Evolutionary conservation across 2,797 vertebrate genomes (phyloP).

Genomic region (Syngnathus acus): DNA sequence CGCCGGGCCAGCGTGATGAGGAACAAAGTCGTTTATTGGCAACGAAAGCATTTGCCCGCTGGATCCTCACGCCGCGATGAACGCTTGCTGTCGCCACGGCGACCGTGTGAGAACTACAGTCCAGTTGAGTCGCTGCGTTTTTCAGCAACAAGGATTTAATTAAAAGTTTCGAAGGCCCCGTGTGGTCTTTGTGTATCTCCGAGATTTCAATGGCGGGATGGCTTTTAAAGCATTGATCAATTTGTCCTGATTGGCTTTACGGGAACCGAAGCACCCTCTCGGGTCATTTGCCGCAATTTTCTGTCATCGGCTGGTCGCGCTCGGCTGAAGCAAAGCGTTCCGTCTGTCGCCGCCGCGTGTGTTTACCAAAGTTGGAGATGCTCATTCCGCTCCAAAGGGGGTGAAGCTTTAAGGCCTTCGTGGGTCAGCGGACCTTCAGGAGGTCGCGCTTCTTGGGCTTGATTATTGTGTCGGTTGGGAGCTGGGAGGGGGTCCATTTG

Average conservation of each 20-base stretch:
- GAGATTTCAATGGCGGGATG: background rate
- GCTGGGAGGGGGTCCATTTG: constrained; percentile 12
- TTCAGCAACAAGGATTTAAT: background rate
- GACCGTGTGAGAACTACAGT: constrained; percentile 27
- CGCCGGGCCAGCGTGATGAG: constrained; percentile 40
- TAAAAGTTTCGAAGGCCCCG: background rate
- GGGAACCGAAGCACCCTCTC: background rate
- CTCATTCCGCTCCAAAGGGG: constrained; percentile 40
- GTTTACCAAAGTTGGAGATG: constrained; percentile 39
- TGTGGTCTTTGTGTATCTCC: background rate
- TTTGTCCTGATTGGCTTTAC: background rate
- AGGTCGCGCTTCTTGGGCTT: constrained; percentile 41
- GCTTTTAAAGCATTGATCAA: background rate
- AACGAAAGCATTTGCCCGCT: constrained; percentile 31
- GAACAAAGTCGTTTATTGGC: constrained; percentile 51
- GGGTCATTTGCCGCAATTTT: constrained; percentile 26
- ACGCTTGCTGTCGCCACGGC: constrained; percentile 52
- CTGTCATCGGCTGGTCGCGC: constrained; percentile 46
- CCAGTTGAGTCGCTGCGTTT: background rate
- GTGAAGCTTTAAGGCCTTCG: constrained; percentile 39
- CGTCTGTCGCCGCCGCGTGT: constrained; percentile 13
- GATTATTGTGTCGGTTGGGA: constrained; percentile 34
- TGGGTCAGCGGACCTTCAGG: constrained; percentile 53
- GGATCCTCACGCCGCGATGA: constrained; percentile 17
- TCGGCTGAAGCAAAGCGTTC: constrained; percentile 33